Conservation (phyloP, 2,797 vertebrate species). For the Rhabdophis nuchalis region DNA sequence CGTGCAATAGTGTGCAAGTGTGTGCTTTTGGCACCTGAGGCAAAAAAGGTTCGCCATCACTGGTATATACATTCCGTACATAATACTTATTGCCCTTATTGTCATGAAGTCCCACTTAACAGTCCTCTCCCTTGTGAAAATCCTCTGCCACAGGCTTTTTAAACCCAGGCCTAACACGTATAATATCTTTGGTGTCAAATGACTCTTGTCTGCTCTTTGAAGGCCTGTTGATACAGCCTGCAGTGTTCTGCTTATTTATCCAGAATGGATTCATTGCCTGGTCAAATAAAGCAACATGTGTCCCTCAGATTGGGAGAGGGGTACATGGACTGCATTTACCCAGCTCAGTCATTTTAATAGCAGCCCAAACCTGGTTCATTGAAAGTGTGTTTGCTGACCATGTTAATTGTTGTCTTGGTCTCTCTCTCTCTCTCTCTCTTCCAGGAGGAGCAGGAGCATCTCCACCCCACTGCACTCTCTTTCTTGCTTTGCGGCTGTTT, state of each 20-base stretch:
- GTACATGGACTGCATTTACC: background rate
- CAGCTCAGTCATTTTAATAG: background rate
- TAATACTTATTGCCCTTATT: background rate
- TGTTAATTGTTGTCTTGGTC: background rate
- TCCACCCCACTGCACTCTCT: background rate
- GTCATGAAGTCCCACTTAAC: background rate
- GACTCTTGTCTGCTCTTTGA: background rate
- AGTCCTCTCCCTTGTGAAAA: background rate
- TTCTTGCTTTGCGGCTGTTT: background rate
- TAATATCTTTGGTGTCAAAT: background rate
- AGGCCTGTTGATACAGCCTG: background rate
- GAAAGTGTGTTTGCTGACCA: conserved; percentile 4
- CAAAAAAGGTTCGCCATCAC: no score
- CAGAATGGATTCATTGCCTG: background rate
- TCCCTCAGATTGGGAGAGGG: background rate
- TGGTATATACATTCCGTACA: no score
- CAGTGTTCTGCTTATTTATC: background rate
- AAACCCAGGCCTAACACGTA: background rate
- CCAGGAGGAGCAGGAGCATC: background rate
- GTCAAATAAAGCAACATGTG: conserved; percentile 14
- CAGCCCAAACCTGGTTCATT: background rate
- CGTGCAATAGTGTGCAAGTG: no score
- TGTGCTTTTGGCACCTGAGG: no score
- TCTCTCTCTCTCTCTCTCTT: background rate
- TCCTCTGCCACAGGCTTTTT: background rate